Evolutionary conservation across 2,113 vertebrate species (phyloP).

Genomic region (Neolamprologus kungweensis): DNA sequence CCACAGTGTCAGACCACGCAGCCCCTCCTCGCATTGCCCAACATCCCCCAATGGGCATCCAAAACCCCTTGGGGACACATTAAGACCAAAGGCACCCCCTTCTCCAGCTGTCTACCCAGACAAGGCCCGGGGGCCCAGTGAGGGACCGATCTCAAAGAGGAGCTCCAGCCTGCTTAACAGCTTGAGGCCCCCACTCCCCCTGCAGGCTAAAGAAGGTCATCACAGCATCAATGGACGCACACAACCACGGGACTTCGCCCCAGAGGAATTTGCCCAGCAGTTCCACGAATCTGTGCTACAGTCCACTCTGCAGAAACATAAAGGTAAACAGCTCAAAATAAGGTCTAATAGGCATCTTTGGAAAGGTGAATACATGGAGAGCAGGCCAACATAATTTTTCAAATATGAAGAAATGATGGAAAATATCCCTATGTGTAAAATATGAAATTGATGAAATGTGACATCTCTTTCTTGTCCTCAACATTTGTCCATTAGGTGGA

Average conservation of each 20-base stretch:
- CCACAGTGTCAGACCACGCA: conserved; percentile 55
- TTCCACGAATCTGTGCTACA: conserved; percentile 98
- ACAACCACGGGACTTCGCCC: conserved; percentile 93
- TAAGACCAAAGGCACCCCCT: conserved; percentile 73
- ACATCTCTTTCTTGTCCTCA: not conserved
- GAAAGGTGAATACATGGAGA: not conserved
- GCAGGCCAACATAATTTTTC: not conserved
- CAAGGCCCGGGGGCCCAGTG: conserved; percentile 74
- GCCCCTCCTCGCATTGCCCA: conserved; percentile 59
- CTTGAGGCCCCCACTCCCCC: conserved; percentile 72
- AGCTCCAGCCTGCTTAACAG: conserved; percentile 83
- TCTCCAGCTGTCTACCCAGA: conserved; percentile 65
- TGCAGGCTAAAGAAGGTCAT: conserved; percentile 79
- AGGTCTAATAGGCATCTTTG: not conserved
- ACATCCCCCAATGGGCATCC: conserved; percentile 70
- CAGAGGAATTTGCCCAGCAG: conserved; percentile 97
- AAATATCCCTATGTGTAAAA: not conserved
- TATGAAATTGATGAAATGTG: not conserved
- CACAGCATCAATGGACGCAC: conserved; percentile 86
- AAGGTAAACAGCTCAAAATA: conserved; percentile 69
- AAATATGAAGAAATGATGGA: not conserved
- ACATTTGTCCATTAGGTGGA: conserved; percentile 58
- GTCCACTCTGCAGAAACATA: conserved; percentile 97
- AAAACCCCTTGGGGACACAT: conserved; percentile 73
- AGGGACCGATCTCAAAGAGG: conserved; percentile 75